Evolutionary conservation across 1,140 invertebrate genomes (phyloP).

Genomic region (Phenacoccus solenopsis): DNA sequence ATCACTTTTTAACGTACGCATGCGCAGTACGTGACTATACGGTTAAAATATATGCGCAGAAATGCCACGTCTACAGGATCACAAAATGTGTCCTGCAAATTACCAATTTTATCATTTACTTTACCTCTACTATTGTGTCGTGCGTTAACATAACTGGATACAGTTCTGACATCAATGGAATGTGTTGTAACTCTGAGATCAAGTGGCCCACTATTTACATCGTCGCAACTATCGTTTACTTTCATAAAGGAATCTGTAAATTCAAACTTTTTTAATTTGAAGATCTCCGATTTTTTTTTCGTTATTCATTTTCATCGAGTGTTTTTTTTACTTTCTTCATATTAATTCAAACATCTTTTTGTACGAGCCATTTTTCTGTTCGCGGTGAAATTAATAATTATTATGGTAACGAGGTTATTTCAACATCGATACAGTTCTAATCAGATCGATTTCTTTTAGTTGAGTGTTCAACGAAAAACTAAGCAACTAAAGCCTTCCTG

Average conservation of each 20-base stretch:
- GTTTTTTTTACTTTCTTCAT: no score
- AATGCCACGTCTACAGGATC: background rate
- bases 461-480: no score
- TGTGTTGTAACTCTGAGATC: slow-evolving; percentile 7
- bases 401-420: no score
- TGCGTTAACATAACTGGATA: background rate
- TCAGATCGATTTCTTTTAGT: no score
- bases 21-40: background rate
- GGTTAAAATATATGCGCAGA: background rate
- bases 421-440: no score
- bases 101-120: background rate
- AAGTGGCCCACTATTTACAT: slow-evolving; percentile 8
- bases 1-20: background rate
- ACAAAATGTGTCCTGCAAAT: background rate
- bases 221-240: background rate
- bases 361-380: no score
- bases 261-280: background rate
- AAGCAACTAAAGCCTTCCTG: no score
- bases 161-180: background rate
- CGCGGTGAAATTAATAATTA: no score
- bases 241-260: background rate
- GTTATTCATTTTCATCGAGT: no score
- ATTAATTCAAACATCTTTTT: no score
- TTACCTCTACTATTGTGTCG: background rate
- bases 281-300: no score